Evolutionary conservation across 1,140 invertebrate species (phyloP).

Genomic region (Trypoxylus dichotomus): DNA sequence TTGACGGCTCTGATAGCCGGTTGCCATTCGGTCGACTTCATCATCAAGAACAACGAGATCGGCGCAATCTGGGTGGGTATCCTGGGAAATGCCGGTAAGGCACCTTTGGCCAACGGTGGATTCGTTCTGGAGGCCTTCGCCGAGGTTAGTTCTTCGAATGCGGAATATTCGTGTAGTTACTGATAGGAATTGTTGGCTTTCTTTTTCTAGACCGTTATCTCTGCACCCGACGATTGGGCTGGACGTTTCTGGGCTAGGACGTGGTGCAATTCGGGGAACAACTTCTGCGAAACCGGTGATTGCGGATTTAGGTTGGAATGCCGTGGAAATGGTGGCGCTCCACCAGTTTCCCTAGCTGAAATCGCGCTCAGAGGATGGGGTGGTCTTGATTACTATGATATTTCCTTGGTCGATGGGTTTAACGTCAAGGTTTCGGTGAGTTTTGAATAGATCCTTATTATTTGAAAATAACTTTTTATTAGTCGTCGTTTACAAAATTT

Average conservation of each 20-base stretch:
- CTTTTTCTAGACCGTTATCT: constrained; percentile 35
- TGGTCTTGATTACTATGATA: constrained; percentile 55
- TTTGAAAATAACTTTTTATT: too few species aligned
- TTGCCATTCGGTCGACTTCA: constrained; percentile 37
- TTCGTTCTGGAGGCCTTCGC: constrained; percentile 42
- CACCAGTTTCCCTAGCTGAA: constrained; percentile 55
- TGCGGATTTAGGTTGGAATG: constrained; percentile 55
- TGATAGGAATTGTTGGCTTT: not conserved
- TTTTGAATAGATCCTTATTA: not conserved
- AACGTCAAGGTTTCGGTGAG: constrained; percentile 49
- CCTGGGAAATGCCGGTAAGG: constrained; percentile 43
- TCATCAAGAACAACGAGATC: constrained; percentile 43
- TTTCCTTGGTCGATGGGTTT: constrained; percentile 56
- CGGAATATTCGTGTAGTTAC: not conserved
- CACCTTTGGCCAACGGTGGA: constrained; percentile 45
- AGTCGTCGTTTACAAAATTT: too few species aligned
- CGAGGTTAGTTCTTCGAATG: constrained; percentile 35
- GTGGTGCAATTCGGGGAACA: constrained; percentile 46
- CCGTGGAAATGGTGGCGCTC: constrained; percentile 53
- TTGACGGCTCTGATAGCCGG: not conserved
- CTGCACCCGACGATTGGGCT: constrained; percentile 48
- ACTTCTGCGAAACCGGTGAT: constrained; percentile 53
- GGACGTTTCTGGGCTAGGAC: constrained; percentile 55
- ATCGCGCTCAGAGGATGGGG: constrained; percentile 51
- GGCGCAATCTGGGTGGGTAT: constrained; percentile 47